Conservation (phyloP, 2,797 vertebrate species). For the Cynopterus sphinx region DNA sequence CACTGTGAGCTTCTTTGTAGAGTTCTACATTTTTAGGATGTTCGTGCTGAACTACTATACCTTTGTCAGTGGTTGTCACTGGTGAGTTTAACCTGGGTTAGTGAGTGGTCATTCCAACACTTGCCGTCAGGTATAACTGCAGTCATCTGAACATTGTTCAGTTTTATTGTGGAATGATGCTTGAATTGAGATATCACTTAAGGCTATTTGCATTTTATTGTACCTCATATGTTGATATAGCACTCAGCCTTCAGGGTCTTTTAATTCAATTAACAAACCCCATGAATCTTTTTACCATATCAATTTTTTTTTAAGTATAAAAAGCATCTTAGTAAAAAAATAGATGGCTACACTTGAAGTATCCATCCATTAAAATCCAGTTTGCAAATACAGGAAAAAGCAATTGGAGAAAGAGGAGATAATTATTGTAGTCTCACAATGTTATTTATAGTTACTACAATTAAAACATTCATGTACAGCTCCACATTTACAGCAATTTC, state of each 20-base stretch:
- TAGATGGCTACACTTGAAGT: neutral
- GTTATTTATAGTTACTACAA: slow-evolving; percentile 23
- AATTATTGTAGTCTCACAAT: slow-evolving; percentile 18
- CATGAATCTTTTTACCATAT: slow-evolving; percentile 9
- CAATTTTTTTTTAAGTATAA: neutral
- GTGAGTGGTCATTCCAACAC: neutral
- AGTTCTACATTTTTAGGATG: neutral
- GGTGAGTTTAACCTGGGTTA: neutral
- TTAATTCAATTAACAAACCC: neutral
- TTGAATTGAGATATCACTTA: neutral
- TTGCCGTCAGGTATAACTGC: neutral
- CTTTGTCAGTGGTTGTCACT: neutral
- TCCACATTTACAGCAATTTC: neutral
- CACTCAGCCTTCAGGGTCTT: neutral
- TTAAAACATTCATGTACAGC: neutral
- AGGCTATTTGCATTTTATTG: neutral
- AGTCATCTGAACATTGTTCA: neutral
- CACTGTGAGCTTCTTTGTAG: neutral
- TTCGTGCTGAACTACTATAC: neutral
- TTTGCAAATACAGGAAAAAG: slow-evolving; percentile 39
- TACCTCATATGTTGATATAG: neutral
- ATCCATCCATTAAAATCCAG: slow-evolving; percentile 9
- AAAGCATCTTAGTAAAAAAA: neutral
- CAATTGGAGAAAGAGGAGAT: neutral
- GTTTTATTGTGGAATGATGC: neutral